Conservation (phyloP, 2,797 vertebrate species). For the Peromyscus attwateri region DNA sequence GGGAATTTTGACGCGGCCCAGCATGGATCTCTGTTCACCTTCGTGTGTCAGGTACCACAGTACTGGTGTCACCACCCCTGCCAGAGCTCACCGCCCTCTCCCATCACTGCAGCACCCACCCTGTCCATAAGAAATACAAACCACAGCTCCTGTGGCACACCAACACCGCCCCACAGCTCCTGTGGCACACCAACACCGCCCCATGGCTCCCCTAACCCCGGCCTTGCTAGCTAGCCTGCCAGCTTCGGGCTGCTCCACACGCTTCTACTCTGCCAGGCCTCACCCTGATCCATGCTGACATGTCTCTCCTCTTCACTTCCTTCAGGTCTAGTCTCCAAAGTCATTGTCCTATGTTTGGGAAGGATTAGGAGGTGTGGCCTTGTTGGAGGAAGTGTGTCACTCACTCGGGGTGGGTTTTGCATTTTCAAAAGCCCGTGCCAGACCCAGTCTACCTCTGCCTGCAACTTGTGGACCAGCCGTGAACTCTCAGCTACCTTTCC, state of each 20-base stretch:
- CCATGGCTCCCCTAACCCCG: neutral
- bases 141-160: too few species aligned
- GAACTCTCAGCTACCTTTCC: neutral
- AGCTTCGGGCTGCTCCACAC: neutral
- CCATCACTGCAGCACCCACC: too few species aligned
- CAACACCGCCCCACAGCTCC: neutral
- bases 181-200: too few species aligned
- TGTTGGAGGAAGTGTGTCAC: neutral
- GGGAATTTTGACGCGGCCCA: rapidly evolving
- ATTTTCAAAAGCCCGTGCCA: neutral
- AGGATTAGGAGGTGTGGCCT: neutral
- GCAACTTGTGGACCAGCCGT: neutral
- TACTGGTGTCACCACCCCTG: neutral
- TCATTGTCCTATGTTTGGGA: neutral
- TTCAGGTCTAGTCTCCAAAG: neutral
- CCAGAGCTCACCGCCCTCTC: neutral
- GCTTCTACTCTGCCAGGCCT: neutral
- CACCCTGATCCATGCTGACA: rapidly evolving
- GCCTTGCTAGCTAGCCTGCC: neutral
- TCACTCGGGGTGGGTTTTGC: neutral
- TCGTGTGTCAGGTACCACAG: too few species aligned
- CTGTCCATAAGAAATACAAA: neutral
- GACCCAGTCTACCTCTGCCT: neutral
- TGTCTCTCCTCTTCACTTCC: neutral
- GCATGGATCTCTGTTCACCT: neutral